Percentiles rank a stretch among this genome's conserved stretches.
These are phyloP conservation scores for Gallinago stenura DNA, from an alignment of 2,797 vertebrate genomes.

Conservation along the genomic window DNA sequence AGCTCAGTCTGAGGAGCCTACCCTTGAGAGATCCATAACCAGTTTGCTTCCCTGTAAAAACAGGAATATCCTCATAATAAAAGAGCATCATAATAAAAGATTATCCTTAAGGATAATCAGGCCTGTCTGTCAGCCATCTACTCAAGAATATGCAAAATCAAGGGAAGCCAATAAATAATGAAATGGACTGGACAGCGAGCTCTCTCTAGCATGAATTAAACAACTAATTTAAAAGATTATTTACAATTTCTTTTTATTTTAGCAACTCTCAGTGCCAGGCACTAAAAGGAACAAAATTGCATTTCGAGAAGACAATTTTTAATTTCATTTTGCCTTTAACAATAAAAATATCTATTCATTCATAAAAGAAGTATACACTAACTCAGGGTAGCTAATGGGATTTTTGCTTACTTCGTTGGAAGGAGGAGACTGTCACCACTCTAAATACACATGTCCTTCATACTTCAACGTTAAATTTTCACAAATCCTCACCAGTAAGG, in stretches of 20 bases:
- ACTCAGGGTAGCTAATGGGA: neutral
- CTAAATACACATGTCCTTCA: neutral
- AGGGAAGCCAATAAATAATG: neutral
- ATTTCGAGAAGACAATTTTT: neutral
- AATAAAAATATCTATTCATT: neutral
- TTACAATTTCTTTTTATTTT: neutral
- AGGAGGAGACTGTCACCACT: neutral
- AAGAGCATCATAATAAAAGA: neutral
- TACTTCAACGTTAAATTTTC: neutral
- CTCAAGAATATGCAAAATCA: neutral
- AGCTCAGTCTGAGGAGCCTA: neutral
- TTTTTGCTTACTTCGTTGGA: neutral
- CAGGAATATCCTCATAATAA: neutral
- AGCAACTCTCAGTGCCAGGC: neutral
- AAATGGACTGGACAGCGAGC: neutral
- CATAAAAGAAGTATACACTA: neutral
- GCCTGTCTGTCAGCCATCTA: neutral
- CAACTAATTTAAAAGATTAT: neutral
- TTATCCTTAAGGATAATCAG: neutral
- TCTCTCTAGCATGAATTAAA: neutral
- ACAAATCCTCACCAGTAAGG: neutral
- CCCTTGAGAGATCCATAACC: neutral
- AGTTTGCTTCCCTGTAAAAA: neutral
- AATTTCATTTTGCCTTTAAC: neutral
- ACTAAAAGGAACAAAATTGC: neutral